A percentile compares a stretch with the other conserved stretches of the same genome.
These are phyloP conservation scores for Ischnus inquisitorius DNA, from an alignment of 2,888 invertebrate species.

Conservation along the genomic window DNA sequence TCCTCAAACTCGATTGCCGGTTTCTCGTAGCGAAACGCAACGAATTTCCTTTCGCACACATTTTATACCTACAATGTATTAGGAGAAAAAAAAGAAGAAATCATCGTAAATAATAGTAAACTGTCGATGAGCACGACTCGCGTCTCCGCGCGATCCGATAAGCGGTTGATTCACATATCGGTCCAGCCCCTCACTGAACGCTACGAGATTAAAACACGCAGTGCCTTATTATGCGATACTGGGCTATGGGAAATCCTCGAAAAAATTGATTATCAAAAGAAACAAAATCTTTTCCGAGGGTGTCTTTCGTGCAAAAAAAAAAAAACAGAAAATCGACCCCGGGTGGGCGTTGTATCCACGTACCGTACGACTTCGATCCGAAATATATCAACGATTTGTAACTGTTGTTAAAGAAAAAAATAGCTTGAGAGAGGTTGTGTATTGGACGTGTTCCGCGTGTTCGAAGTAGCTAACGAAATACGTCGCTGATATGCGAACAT, in stretches of 20 bases:
- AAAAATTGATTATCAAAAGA: background rate
- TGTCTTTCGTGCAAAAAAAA: constrained; percentile 25
- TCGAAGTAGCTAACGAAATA: constrained; percentile 69
- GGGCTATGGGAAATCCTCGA: constrained; percentile 1
- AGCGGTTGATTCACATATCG: constrained; percentile 55
- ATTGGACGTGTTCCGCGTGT: constrained; percentile 56
- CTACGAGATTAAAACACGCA: constrained; percentile 62
- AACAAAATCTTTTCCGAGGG: constrained; percentile 10
- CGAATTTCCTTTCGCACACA: constrained; percentile 5
- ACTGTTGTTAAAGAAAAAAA: constrained; percentile 6
- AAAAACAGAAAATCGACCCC: constrained; percentile 7
- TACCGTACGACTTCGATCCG: constrained; percentile 35
- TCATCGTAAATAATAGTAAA: constrained; percentile 57
- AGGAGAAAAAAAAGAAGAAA: constrained; percentile 28
- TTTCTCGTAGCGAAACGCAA: background rate
- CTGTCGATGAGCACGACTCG: constrained; percentile 46
- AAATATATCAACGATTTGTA: constrained; percentile 48
- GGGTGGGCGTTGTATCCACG: constrained; percentile 45
- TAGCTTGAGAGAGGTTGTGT: constrained; percentile 5
- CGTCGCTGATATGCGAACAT: constrained; percentile 79
- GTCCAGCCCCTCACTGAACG: constrained; percentile 51
- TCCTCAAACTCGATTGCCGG: background rate
- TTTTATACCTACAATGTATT: constrained; percentile 61
- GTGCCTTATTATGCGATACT: constrained; percentile 63
- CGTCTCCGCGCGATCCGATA: constrained; percentile 46